Evolutionary conservation across 2,888 invertebrate genomes (phyloP).

Genomic region (Polietes domitor): DNA sequence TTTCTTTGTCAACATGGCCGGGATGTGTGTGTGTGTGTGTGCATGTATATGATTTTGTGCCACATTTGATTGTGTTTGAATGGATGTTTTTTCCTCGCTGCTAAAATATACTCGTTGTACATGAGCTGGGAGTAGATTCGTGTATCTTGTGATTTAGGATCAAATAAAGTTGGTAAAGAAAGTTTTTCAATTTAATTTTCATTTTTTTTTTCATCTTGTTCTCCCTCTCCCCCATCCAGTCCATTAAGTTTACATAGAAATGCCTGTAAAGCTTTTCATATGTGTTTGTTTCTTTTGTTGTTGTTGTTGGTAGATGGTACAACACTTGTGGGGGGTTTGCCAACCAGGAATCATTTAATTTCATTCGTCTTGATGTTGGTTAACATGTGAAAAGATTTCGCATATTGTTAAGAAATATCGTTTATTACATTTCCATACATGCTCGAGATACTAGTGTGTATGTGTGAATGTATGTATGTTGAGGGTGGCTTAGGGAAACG

Average conservation of each 20-base stretch:
- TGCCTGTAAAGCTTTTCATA: not conserved
- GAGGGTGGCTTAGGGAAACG: too few relatives aligned
- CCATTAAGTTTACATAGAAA: not conserved
- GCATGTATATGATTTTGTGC: not conserved
- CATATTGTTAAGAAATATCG: not conserved
- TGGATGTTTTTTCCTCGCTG: not conserved
- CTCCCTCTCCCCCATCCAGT: not conserved
- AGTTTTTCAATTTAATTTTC: constrained; percentile 29
- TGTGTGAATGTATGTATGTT: too few relatives aligned
- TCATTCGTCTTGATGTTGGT: not conserved
- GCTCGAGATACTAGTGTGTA: too few relatives aligned
- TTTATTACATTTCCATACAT: not conserved
- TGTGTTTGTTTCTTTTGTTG: not conserved
- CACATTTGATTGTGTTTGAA: constrained; percentile 25
- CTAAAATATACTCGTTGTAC: not conserved
- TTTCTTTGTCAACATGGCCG: not conserved
- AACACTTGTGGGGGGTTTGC: not conserved
- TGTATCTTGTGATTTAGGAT: constrained; percentile 2
- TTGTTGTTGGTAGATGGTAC: not conserved
- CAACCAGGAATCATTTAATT: not conserved
- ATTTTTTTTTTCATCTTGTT: not conserved
- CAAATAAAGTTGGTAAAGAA: constrained; percentile 25
- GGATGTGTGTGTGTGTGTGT: too few relatives aligned
- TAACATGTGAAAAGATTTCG: not conserved
- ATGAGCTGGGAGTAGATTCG: not conserved